Percentiles rank a stretch among this genome's conserved stretches.
Conservation (phyloP, 2,888 invertebrate genomes). For the Leptopilina myrica region DNA sequence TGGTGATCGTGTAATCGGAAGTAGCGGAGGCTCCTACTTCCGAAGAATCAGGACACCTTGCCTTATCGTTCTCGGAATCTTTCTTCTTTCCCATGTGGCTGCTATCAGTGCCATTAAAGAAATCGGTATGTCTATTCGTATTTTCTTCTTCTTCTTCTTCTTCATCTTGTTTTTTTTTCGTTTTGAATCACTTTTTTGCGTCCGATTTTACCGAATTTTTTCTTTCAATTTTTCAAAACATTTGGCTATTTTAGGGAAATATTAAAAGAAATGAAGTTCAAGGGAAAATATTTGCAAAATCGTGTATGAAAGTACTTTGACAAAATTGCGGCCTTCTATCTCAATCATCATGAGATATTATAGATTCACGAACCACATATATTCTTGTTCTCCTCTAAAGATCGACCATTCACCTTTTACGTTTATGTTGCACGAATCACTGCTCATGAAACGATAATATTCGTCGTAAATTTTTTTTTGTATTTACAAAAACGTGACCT, state of each 20-base stretch:
- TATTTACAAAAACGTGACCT: not conserved
- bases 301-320: no score
- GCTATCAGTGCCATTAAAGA: slow-evolving; percentile 55
- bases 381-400: not conserved
- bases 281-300: no score
- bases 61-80: slow-evolving; percentile 42
- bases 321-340: not conserved
- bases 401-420: slow-evolving; percentile 7
- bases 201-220: no score
- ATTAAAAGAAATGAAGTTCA: no score
- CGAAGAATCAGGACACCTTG: slow-evolving; percentile 45
- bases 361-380: slow-evolving; percentile 7
- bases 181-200: not conserved
- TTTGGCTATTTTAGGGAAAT: not conserved
- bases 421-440: not conserved
- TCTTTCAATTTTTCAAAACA: not conserved
- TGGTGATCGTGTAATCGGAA: slow-evolving; percentile 58
- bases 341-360: not conserved
- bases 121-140: slow-evolving; percentile 53
- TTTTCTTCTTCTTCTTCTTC: not conserved
- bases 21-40: slow-evolving; percentile 47
- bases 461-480: not conserved
- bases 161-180: not conserved
- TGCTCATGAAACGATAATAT: not conserved
- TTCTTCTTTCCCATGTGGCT: slow-evolving; percentile 47